Percentiles rank a stretch among this genome's conserved stretches.
Conservation (phyloP, 2,113 vertebrate species). For the Dryoscopus gambensis region DNA sequence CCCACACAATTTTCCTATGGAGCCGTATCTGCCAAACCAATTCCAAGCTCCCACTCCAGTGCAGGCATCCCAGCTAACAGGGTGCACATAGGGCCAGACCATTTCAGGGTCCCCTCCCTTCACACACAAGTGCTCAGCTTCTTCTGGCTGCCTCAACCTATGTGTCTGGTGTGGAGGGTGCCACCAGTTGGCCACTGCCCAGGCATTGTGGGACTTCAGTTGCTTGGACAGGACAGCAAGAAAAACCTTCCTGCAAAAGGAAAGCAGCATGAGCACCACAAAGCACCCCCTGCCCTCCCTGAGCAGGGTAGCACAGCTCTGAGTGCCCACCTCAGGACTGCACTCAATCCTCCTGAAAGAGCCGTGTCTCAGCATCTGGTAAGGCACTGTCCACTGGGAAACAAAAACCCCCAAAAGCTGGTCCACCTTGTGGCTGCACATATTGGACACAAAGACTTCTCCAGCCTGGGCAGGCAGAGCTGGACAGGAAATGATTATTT, state of each 20-base stretch:
- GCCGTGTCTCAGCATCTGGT: not conserved
- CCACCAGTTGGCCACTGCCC: not conserved
- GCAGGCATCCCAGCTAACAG: not conserved
- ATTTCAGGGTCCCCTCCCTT: not conserved
- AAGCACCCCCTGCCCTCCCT: not conserved
- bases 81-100: not conserved
- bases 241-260: not conserved
- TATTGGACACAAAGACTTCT: not conserved
- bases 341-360: not conserved
- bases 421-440: rapidly evolving
- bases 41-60: not conserved
- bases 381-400: not conserved
- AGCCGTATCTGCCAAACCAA: not conserved
- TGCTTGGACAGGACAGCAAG: rapidly evolving
- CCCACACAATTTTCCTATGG: not conserved
- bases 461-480: not conserved
- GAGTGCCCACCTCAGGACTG: not conserved
- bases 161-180: rapidly evolving
- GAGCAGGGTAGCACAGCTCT: no score
- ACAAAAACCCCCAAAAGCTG: not conserved
- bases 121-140: not conserved
- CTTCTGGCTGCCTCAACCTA: not conserved
- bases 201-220: rapidly evolving
- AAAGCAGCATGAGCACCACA: not conserved
- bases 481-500: not conserved